A percentile compares a stretch with the other conserved stretches of the same genome.
Conservation (phyloP, 1,140 invertebrate species). For the Ganaspis sp. region DNA sequence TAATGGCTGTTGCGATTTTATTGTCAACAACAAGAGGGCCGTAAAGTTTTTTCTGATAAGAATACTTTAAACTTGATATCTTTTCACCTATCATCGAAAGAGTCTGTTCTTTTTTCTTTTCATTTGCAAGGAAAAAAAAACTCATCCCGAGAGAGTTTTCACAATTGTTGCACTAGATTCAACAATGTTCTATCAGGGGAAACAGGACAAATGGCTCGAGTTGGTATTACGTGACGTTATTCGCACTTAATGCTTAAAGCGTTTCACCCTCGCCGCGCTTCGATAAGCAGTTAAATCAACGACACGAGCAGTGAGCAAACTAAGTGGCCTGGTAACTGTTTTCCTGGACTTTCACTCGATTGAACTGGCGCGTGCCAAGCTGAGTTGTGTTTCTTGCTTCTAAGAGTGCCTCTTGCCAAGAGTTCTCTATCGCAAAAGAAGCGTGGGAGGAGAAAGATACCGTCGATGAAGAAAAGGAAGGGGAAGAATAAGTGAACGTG, state of each 20-base stretch:
- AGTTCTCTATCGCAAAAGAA: constrained; percentile 48
- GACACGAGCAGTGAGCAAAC: constrained; percentile 38
- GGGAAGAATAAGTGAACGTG: constrained; percentile 44
- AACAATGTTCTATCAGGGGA: constrained; percentile 11
- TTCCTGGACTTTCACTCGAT: constrained; percentile 57
- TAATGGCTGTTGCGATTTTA: constrained; percentile 10
- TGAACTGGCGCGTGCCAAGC: constrained; percentile 53
- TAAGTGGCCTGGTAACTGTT: constrained; percentile 47
- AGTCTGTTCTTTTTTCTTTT: neutral
- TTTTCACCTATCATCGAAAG: constrained; percentile 12
- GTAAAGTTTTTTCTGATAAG: constrained; percentile 13
- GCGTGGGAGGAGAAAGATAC: constrained; percentile 34
- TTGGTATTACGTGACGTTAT: constrained; percentile 14
- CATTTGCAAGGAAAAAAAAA: neutral
- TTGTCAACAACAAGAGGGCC: neutral
- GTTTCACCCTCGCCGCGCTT: constrained; percentile 12
- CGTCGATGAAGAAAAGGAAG: neutral
- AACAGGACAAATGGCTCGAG: constrained; percentile 2
- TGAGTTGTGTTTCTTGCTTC: constrained; percentile 52
- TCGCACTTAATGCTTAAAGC: constrained; percentile 20
- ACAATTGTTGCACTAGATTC: neutral
- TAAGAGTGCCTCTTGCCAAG: constrained; percentile 62
- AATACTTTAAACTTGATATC: neutral
- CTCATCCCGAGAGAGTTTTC: neutral
- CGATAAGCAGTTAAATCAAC: constrained; percentile 43